Conservation (phyloP, 2,888 invertebrate species). For the Sicus ferrugineus region DNA sequence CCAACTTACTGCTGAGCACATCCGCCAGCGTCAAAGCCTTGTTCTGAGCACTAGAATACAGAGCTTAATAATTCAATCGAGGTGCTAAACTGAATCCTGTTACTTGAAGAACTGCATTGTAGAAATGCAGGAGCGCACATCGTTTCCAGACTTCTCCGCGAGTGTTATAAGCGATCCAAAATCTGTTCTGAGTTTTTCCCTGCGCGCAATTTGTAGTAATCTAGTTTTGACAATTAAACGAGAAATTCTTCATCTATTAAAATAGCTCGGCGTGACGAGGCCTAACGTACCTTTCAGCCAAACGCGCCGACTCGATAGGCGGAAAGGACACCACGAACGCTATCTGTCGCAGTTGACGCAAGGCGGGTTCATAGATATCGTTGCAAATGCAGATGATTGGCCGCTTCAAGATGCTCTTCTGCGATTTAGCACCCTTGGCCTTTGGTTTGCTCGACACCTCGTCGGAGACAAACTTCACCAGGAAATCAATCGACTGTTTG, state of each 20-base stretch:
- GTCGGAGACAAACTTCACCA: slow-evolving; percentile 82
- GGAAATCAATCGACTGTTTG: slow-evolving; percentile 81
- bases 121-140: slow-evolving; percentile 91
- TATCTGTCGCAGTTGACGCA: slow-evolving; percentile 80
- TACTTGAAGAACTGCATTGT: slow-evolving; percentile 79
- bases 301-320: slow-evolving; percentile 67
- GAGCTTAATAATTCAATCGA: background rate
- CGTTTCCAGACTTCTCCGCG: slow-evolving; percentile 85
- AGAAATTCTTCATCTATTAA: background rate
- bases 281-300: slow-evolving; percentile 66
- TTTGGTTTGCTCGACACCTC: slow-evolving; percentile 62
- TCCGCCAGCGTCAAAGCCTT: slow-evolving; percentile 66
- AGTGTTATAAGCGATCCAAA: slow-evolving; percentile 76
- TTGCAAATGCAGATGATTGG: slow-evolving; percentile 98
- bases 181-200: slow-evolving; percentile 75
- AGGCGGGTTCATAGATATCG: slow-evolving; percentile 87
- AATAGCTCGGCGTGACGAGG: background rate
- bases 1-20: slow-evolving; percentile 75
- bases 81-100: background rate
- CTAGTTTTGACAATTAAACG: slow-evolving; percentile 53
- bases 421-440: slow-evolving; percentile 66
- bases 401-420: slow-evolving; percentile 73
- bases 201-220: slow-evolving; percentile 73
- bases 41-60: slow-evolving; percentile 52
- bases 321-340: slow-evolving; percentile 79